Conservation (phyloP, 2,797 vertebrate species). For the Notoglanidium macrostoma region DNA sequence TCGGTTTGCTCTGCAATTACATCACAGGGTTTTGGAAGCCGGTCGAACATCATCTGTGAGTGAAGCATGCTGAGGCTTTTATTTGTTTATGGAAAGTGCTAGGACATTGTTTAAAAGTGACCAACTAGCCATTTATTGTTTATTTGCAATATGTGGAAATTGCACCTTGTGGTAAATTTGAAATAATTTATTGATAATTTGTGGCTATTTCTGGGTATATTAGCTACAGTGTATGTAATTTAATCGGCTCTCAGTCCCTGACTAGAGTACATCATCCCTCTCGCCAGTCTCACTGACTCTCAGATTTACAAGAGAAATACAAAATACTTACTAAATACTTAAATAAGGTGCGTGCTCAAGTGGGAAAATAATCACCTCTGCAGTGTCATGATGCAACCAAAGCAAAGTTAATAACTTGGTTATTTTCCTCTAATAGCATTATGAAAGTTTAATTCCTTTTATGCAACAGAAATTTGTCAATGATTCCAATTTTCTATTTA, state of each 20-base stretch:
- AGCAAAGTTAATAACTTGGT: background rate
- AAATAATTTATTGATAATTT: background rate
- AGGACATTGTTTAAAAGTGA: background rate
- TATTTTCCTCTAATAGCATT: background rate
- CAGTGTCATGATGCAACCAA: background rate
- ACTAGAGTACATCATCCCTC: background rate
- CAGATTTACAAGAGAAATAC: background rate
- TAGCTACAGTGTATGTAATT: no score
- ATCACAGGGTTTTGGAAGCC: background rate
- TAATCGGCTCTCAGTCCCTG: no score
- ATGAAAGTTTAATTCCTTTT: background rate
- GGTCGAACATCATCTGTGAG: background rate
- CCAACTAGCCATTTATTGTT: background rate
- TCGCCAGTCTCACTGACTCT: background rate
- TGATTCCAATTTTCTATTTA: background rate
- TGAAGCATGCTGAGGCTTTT: background rate
- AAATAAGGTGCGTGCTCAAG: background rate
- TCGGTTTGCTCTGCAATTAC: background rate
- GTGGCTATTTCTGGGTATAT: no score
- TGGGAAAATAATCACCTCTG: background rate
- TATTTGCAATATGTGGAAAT: background rate
- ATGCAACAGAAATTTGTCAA: background rate
- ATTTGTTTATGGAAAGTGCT: background rate
- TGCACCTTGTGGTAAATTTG: background rate
- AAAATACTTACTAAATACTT: background rate